phyloP scores from a whole-genome alignment of 2,888 invertebrate species.

The Plagiodera versicolora region DNA sequence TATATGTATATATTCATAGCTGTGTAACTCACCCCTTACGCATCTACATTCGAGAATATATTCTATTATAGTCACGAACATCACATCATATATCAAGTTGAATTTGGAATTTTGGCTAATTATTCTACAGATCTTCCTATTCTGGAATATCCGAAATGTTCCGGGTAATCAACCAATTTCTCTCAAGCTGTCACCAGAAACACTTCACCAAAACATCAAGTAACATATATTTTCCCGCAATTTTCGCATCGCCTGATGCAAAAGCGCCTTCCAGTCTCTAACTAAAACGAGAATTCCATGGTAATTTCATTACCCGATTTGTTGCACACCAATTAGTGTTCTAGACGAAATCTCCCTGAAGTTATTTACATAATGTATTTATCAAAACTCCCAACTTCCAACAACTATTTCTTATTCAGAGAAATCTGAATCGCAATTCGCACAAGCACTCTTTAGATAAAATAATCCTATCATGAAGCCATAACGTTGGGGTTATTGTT shows the following conservation, averaged over 20 bases:
- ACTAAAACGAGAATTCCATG: conserved; percentile 10
- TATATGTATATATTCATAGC: too few relatives aligned
- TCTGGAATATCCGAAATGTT: too few relatives aligned
- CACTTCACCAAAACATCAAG: neutral
- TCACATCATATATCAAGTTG: too few relatives aligned
- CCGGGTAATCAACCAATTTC: neutral
- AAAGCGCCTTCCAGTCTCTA: neutral
- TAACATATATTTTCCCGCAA: neutral
- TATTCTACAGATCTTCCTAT: too few relatives aligned
- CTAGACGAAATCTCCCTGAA: conserved; percentile 7
- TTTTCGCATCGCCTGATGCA: neutral
- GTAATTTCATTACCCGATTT: conserved; percentile 11
- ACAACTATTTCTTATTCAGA: conserved; percentile 1
- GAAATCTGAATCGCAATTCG: neutral
- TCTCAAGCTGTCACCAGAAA: neutral
- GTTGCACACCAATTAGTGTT: conserved; percentile 14
- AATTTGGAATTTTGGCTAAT: too few relatives aligned
- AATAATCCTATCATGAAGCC: neutral
- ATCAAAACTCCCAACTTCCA: neutral
- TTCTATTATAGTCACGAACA: too few relatives aligned
- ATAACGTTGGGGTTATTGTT: neutral
- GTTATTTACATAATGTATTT: conserved; percentile 13
- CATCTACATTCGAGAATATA: too few relatives aligned
- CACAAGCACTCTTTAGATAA: neutral
- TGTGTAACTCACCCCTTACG: too few relatives aligned